Base-by-base conservation (phyloP, 2,888 invertebrate species). In the Tetranychus piercei region DNA sequence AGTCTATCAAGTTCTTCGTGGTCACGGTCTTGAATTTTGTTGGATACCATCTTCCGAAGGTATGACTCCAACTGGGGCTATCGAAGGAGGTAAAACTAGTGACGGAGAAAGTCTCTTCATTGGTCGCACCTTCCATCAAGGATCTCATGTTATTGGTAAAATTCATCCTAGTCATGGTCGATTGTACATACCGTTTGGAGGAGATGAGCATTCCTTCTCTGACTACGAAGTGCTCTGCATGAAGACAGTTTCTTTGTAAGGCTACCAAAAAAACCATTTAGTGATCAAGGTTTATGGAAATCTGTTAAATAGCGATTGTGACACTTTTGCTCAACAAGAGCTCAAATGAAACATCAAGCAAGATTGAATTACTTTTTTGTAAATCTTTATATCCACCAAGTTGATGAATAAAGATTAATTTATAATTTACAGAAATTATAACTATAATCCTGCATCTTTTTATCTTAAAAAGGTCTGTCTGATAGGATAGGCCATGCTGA, bases 1-100 rank as follows among this genome's bases (percentile, higher is more conserved):
- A 43, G 70, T 73, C 44, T 78, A 78, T 73, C 77, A 78, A 67
- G 78, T 78, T 23, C 44, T 71, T 34, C 43, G n/a, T 6, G 15
- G 18, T 15, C 11, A 43, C n/a, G 65, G 43, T 73, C 9, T 23
- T 34, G 73, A 73, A 64, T 73, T 73, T 1, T n/a, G 20, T 6
- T 73, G 73, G 73, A 9, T 34, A 1, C 22, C 44, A 7, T 55
- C 43, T 43, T 11, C 34, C 9, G 20, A 55, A 20, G 75, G 75
- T 23, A 18, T 8, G 66, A 22, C 73, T 9, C 73, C 73, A 44
- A 73, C 44, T 9, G 73, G 75, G 34, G 75, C 73, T 7, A 20
- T 75, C 6, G 23, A 18, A 9, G 75, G 66, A 8, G 73, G 73
- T 44, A 18, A n/a, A 43, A 43, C 20, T 5, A 22, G 15, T 18